phyloP scores from a whole-genome alignment of 2,888 invertebrate species.

The Platycheirus albimanus region DNA sequence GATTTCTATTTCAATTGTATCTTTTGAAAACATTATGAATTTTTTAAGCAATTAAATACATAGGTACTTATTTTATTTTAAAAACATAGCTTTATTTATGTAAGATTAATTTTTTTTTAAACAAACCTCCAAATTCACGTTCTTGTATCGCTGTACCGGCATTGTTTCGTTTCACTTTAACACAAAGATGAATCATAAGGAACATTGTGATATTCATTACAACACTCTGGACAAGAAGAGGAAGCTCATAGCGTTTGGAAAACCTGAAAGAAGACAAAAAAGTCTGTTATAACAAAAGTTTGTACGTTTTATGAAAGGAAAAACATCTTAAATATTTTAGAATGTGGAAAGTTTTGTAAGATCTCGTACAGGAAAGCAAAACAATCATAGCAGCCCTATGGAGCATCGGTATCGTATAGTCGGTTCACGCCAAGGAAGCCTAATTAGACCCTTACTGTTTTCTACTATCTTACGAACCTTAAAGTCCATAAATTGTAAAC shows the following conservation, averaged over 20 bases:
- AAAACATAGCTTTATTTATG: no score
- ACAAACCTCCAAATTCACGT: constrained; percentile 92
- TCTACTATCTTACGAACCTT: no score
- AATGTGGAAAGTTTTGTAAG: no score
- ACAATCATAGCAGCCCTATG: no score
- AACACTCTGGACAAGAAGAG: constrained; percentile 96
- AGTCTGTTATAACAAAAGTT: background rate
- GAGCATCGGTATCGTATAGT: no score
- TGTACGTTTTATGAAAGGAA: background rate
- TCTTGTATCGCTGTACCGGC: constrained; percentile 85
- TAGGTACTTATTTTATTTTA: no score
- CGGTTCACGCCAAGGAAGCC: no score
- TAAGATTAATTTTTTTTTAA: background rate
- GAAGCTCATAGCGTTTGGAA: constrained; percentile 98
- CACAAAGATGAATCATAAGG: constrained; percentile 96
- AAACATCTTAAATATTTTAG: no score
- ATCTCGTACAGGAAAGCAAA: no score
- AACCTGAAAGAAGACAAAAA: constrained; percentile 89
- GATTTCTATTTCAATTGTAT: constrained; percentile 48
- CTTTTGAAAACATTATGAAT: constrained; percentile 18
- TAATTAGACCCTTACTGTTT: no score
- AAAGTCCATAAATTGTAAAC: no score
- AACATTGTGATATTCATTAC: constrained; percentile 99
- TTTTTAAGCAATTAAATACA: constrained; percentile 11
- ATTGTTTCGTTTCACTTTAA: constrained; percentile 91